A percentile compares a stretch with the other conserved stretches of the same genome.
Conservation (phyloP, 64 coral and sea anemone species). For the Montipora foliosa region DNA sequence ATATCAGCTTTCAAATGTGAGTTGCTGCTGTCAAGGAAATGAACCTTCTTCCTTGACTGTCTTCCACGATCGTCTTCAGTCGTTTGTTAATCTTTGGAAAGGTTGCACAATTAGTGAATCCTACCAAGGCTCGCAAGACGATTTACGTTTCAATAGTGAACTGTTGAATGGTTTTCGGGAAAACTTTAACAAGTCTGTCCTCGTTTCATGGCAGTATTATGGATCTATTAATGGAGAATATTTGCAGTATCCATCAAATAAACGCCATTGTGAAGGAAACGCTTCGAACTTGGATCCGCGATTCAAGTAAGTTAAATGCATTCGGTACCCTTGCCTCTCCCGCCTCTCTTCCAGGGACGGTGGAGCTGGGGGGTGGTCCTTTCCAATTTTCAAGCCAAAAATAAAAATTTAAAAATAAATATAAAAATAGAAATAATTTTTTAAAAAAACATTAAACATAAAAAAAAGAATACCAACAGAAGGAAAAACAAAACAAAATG, state of each 20-base stretch:
- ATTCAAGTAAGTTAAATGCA: slow-evolving; percentile 37
- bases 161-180: background rate
- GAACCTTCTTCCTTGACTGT: background rate
- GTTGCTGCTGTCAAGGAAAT: background rate
- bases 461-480: too few relatives aligned
- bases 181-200: slow-evolving; percentile 4
- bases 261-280: slow-evolving; percentile 26
- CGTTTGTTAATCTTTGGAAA: background rate
- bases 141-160: background rate
- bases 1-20: background rate
- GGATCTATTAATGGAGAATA: slow-evolving; percentile 30
- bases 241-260: slow-evolving; percentile 21
- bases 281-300: slow-evolving; percentile 1
- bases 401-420: too few relatives aligned
- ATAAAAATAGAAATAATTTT: too few relatives aligned
- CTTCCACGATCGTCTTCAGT: slow-evolving; percentile 12
- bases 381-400: too few relatives aligned
- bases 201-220: slow-evolving; percentile 36
- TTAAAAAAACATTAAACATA: too few relatives aligned
- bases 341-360: too few relatives aligned
- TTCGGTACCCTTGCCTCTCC: too few relatives aligned
- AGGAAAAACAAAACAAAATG: too few relatives aligned
- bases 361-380: too few relatives aligned
- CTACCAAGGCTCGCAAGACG: background rate
- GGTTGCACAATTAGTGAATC: background rate